Evolutionary conservation across 2,113 vertebrate species (phyloP).

Genomic region (Illadopsis cleaveri): DNA sequence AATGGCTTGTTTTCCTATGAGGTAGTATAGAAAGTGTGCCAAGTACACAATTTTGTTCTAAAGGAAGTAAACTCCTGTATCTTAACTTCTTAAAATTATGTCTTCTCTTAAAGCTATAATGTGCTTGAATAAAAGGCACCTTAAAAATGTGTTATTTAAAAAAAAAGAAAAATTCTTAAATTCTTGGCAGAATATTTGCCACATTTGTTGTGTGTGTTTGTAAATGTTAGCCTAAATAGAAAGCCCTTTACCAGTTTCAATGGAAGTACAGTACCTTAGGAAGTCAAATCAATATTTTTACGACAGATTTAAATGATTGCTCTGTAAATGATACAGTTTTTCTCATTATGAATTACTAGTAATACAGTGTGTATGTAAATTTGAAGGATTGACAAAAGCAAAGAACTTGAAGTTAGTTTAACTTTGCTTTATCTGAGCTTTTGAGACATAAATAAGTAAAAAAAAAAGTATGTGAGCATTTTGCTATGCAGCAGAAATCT

Average conservation of each 20-base stretch:
- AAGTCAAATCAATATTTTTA: not conserved
- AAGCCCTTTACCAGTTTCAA: not conserved
- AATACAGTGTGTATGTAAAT: not conserved
- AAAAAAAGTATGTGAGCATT: not conserved
- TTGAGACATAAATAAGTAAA: not conserved
- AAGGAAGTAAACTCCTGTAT: not conserved
- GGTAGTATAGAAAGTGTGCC: rapidly evolving
- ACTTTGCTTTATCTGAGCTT: not conserved
- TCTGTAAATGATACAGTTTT: not conserved
- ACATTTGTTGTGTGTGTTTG: not conserved
- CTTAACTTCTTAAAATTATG: not conserved
- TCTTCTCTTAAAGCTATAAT: not conserved
- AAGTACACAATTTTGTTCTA: not conserved
- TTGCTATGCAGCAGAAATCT: not conserved
- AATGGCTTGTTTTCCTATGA: not conserved
- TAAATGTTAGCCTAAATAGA: not conserved
- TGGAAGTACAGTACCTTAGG: not conserved
- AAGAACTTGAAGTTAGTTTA: not conserved
- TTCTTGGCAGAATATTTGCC: not conserved
- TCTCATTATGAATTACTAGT: not conserved
- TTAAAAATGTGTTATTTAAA: not conserved
- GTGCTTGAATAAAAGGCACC: not conserved
- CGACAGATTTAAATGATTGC: not conserved
- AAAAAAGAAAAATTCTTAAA: not conserved
- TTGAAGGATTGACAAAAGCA: not conserved